phyloP scores from a whole-genome alignment of 2,113 vertebrate species.

The Thamnaconus septentrionalis region DNA sequence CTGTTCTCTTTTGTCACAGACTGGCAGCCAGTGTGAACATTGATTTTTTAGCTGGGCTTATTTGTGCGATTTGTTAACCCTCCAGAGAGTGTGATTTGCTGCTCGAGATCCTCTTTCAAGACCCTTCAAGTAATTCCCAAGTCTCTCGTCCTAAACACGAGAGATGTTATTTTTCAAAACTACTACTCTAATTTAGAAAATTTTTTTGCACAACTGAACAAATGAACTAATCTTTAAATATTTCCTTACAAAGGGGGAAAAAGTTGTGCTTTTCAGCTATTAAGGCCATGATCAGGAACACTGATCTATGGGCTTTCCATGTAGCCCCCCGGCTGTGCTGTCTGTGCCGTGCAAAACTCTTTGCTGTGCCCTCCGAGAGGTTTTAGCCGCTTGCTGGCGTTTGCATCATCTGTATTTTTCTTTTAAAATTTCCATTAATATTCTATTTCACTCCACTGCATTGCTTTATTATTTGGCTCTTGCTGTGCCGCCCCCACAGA shows the following conservation, averaged over 20 bases:
- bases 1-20: neutral
- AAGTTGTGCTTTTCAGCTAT: too few relatives aligned
- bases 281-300: too few relatives aligned
- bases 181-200: neutral
- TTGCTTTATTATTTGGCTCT: conserved; percentile 12
- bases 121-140: neutral
- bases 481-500: neutral
- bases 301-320: too few relatives aligned
- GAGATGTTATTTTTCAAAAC: neutral
- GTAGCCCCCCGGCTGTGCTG: too few relatives aligned
- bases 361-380: neutral
- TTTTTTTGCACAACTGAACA: too few relatives aligned
- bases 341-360: neutral
- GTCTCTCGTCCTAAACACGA: conserved; percentile 2
- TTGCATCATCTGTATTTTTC: conserved; percentile 12
- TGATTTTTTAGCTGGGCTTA: conserved; percentile 12
- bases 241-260: too few relatives aligned
- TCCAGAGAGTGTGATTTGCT: conserved; percentile 19
- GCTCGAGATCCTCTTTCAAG: conserved; percentile 24
- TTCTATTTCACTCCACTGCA: conserved; percentile 14
- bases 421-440: conserved; percentile 13
- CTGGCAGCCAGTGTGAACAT: conserved; percentile 3
- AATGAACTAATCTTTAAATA: too few relatives aligned
- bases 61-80: conserved; percentile 21
- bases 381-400: conserved; percentile 9